A percentile compares a stretch with the other conserved stretches of the same genome.
Conservation (phyloP, 2,113 vertebrate species). For the Parotia lawesii region DNA sequence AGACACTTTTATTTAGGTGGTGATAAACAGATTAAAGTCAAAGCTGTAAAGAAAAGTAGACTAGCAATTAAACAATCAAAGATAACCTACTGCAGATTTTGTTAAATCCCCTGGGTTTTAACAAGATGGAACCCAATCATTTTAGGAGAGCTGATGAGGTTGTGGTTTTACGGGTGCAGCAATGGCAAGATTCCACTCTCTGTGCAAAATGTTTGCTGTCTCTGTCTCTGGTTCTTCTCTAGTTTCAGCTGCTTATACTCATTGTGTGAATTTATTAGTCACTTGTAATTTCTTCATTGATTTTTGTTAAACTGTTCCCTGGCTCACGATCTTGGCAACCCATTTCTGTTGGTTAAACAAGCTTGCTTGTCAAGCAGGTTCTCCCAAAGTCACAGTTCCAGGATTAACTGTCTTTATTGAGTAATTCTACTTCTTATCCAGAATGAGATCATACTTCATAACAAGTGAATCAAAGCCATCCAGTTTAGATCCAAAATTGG, state of each 20-base stretch:
- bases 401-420: constrained; percentile 33
- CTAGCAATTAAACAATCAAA: constrained; percentile 27
- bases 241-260: constrained; percentile 22
- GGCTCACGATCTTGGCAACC: constrained; percentile 46
- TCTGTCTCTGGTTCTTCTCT: background rate
- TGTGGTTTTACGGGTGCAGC: background rate
- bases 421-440: constrained; percentile 48
- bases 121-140: background rate
- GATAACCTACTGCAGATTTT: background rate
- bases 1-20: background rate
- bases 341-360: constrained; percentile 52
- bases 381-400: constrained; percentile 47
- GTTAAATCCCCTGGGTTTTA: constrained; percentile 1
- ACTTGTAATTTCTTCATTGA: constrained; percentile 58
- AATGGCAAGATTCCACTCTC: background rate
- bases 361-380: constrained; percentile 53
- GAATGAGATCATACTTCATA: constrained; percentile 58
- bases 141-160: background rate
- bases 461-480: constrained; percentile 44
- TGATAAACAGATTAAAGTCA: constrained; percentile 12
- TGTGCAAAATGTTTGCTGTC: background rate
- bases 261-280: constrained; percentile 51
- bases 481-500: constrained; percentile 3
- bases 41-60: background rate
- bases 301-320: constrained; percentile 54